phyloP scores from a whole-genome alignment of 2,797 vertebrate species.

The Limosa lapponica region DNA sequence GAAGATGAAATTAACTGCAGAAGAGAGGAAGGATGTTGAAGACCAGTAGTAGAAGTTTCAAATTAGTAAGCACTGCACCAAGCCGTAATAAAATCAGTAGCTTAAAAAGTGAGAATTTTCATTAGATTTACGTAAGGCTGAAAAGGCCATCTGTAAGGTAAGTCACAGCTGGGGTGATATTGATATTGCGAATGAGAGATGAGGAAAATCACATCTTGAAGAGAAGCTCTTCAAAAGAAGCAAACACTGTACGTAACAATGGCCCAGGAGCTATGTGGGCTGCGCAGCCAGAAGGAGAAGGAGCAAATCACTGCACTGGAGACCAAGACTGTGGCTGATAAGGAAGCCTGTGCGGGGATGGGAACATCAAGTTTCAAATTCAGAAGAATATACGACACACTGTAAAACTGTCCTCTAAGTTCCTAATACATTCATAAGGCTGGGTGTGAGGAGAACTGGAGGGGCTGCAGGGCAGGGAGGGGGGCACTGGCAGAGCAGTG shows the following conservation, averaged over 20 bases:
- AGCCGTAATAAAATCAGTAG: background rate
- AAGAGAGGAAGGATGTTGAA: slow-evolving; percentile 7
- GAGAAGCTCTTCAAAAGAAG: background rate
- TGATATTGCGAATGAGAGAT: background rate
- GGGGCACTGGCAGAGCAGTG: background rate
- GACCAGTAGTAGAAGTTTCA: background rate
- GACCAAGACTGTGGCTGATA: background rate
- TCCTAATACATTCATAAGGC: background rate
- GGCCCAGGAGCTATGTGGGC: background rate
- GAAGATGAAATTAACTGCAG: background rate
- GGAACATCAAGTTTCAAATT: background rate
- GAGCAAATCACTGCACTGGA: background rate
- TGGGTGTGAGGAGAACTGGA: background rate
- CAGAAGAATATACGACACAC: background rate
- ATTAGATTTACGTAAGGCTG: background rate
- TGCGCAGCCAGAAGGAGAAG: background rate
- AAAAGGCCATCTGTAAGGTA: background rate
- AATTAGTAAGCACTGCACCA: background rate
- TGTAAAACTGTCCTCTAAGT: background rate
- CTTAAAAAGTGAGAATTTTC: background rate
- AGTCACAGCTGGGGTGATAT: background rate
- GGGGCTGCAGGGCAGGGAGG: background rate
- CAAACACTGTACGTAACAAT: background rate
- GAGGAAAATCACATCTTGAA: background rate
- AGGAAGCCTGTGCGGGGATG: background rate